Base-by-base conservation (phyloP, 30 jellyfish, hydroid and myxozoan species). In the Nemopilema nomurai region DNA sequence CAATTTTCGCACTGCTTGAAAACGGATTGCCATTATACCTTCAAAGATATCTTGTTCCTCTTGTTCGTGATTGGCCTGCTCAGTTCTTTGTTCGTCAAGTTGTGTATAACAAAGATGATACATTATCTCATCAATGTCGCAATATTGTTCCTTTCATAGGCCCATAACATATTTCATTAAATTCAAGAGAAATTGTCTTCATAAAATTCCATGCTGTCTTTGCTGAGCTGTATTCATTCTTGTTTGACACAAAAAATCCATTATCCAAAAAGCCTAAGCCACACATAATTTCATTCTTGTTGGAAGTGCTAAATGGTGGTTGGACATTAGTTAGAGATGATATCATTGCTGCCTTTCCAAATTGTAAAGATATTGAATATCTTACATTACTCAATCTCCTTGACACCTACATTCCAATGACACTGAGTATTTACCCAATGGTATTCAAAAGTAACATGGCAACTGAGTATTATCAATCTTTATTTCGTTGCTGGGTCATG, bases 401-500 rank as follows among this genome's bases (percentile, higher is more conserved):
- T 77, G 77, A 77, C 77, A 77, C 57, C 29, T 77, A 77, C 70
- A 27, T 6, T 28, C 62, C 87, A 8, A 3, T 57, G 41, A 57
- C 62, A 23, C 31, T 77, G 13, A 52, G 27, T 51, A 50, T 77
- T 18, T 77, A 77, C 79, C 52, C 87, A n/a, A 52, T 77, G 26
- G 63, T 77, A n/a, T 49, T 77, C 57, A 50, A 77, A 52, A 21
- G 87, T 53, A 63, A 63, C 25, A 33, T 0, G 32, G 4, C 28
- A 22, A 76, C 57, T 23, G 21, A 22, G 57, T 77, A 77, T 31
- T 24, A 28, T 62, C 62, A 50, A 62, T 57, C 87, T 22, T 26
- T 77, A 26, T 26, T 77, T 51, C 76, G 70, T 22, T 77, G 79
- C 52, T 77, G 87, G 87, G 87, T 77, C 26, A 77, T 77, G 87